Evolutionary conservation across 2,113 vertebrate genomes (phyloP), one percentile per base, ranked within the genome.

Genomic region (Triplophysa rosa): DNA sequence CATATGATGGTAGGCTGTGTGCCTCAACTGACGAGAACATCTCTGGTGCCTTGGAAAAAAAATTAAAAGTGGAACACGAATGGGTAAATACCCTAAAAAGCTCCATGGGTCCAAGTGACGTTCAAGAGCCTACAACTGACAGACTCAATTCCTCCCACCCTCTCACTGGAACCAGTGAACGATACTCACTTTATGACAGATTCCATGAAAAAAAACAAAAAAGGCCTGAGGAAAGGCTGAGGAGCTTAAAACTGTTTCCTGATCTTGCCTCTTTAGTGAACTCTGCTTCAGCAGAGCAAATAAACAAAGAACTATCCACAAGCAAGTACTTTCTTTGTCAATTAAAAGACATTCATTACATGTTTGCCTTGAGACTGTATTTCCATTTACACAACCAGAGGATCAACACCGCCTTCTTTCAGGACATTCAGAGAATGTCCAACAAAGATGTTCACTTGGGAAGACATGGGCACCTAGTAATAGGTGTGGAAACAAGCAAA

Each of bases 1-100:
- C 75, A 58, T 1, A 77, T 58, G 63, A 77, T 56, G 47, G 75
- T 0, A 17, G 64, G 14, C 64, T 77, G 7, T 77, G 75, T 58
- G 47, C 21, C 19, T 0, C 47, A 19, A 71, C 21, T 6, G 7
- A 8, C 4, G 49, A 19, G 1, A 54, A 71, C 49, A 71, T 71
- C 8, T 56, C 54, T 56, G 16, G 16, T 54, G 52, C 52, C 1
- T 52, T 52, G 49, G 49, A 52, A 12, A 52, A 52, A 52, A 52
- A 52, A 52, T 3, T 52, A 3, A 52, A 2, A 16, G 13, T 52
- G 49, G 1, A 52, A 11, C 1, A 16, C 1, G 49, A 52, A 52
- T 52, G 49, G 49, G 13, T 52, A 1, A 52, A 52, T 52, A 52
- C 49, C 13, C 49, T 52, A 3, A 2, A 13, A 65, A 40, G 29